Conservation (phyloP, 2,888 invertebrate genomes). For the Noctua pronuba region DNA sequence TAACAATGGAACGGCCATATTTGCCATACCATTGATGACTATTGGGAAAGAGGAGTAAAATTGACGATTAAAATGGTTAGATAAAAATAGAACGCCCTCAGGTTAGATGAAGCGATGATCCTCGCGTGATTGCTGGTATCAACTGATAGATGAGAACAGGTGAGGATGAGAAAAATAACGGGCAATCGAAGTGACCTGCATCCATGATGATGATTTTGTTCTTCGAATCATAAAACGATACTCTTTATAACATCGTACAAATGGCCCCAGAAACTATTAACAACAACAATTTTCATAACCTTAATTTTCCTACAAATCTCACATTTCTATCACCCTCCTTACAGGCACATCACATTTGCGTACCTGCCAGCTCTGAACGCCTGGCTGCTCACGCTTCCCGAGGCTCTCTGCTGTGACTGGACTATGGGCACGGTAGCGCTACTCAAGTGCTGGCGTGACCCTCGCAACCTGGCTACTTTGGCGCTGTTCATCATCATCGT, state of each 20-base stretch:
- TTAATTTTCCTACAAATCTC: neutral
- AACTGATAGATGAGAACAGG: neutral
- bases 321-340: constrained; percentile 37
- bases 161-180: neutral
- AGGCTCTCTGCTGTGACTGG: constrained; percentile 98
- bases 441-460: constrained; percentile 94
- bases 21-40: neutral
- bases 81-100: neutral
- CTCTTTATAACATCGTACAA: neutral
- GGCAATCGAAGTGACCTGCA: neutral
- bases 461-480: constrained; percentile 95
- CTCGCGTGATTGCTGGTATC: neutral
- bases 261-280: neutral
- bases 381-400: constrained; percentile 97
- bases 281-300: neutral
- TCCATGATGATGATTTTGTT: neutral
- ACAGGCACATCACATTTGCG: constrained; percentile 97
- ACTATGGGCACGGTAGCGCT: constrained; percentile 99
- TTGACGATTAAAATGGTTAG: neutral
- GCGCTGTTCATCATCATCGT: constrained; percentile 92
- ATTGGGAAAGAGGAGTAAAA: neutral
- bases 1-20: neutral
- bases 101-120: neutral
- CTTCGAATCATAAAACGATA: neutral
- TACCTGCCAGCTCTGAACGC: constrained; percentile 97